Base-by-base conservation (phyloP, 2,888 invertebrate species). In the Lobophora halterata region DNA sequence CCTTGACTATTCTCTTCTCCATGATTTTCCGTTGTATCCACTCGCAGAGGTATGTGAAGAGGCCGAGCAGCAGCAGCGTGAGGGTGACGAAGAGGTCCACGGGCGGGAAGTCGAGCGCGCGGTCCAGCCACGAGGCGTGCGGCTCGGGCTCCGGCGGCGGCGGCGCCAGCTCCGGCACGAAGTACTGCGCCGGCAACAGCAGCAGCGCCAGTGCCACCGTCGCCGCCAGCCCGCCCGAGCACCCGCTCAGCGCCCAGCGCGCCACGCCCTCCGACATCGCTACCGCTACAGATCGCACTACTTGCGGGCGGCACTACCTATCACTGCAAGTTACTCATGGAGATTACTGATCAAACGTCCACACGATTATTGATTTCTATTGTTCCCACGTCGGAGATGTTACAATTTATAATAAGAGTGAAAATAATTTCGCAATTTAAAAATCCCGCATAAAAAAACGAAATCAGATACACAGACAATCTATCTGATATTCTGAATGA, bases 11-110 rank as follows among this genome's bases (percentile, higher is more conserved):
- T 47, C 85, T 65, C 55, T 64, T 71, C 56, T 83, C 79, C 71
- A 79, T 71, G 16, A 78, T 49, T 58, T 81, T 82, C 46, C 76
- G 72, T 39, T 83, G 83, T 46, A 82, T 70, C 79, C 78, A 81
- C 53, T 80, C 81, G 54, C 68, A 75, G 24, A 78, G 36, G 46
- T 80, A 77, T 17, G 59, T 71, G 7, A 65, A 12, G 8, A 71
- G 30, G n/a, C 65, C 75, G 19, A 74, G 20, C 18, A 63, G 12
- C 16, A 76, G 24, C 37, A 83, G 56, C 5, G 62, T 38, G 6
- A 63, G 31, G 12, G 79, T 67, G 26, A 75, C 52, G 34, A 74
- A 51, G 9, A 79, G 29, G 51, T 85, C 79, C 29, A 76, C 47
- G n/a, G 74, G 65, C 11, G 78, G 68, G 25, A 69, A 46, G 13